A percentile compares a stretch with the other conserved stretches of the same genome.
phyloP scores from a whole-genome alignment of 2,113 vertebrate species.

The Stomatorhinus ivindoensis region DNA sequence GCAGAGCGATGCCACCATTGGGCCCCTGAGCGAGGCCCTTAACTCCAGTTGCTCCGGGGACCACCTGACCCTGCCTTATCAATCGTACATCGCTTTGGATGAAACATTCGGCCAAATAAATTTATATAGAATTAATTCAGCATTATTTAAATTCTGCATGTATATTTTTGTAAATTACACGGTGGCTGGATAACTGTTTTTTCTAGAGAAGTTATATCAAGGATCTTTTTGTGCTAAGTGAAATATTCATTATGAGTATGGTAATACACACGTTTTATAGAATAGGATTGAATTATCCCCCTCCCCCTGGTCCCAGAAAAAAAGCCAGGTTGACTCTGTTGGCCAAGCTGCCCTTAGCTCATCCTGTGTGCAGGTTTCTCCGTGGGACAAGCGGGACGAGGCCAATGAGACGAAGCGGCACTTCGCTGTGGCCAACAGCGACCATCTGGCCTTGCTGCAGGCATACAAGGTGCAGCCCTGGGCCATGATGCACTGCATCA shows the following conservation, averaged over 20 bases:
- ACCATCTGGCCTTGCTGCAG: constrained; percentile 84
- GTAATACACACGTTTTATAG: not conserved
- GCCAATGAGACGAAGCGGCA: constrained; percentile 84
- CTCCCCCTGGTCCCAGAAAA: not conserved
- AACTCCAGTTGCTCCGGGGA: not conserved
- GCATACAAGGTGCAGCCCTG: constrained; percentile 76
- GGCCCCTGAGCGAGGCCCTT: not conserved
- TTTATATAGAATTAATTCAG: not conserved
- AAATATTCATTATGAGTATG: not conserved
- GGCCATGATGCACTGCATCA: not conserved
- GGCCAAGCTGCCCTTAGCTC: not conserved
- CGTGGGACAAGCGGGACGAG: constrained; percentile 93
- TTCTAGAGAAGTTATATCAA: not conserved
- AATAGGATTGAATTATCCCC: fast-evolving
- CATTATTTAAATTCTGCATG: not conserved
- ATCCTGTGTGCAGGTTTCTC: constrained; percentile 64
- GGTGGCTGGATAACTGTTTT: not conserved
- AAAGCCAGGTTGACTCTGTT: fast-evolving
- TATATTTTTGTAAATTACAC: constrained; percentile 5
- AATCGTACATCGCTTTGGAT: not conserved
- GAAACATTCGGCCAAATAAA: not conserved
- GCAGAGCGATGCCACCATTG: not conserved
- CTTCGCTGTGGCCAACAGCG: constrained; percentile 84
- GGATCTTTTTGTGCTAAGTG: not conserved
- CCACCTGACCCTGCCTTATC: not conserved